These are phyloP conservation scores for Thymelicus acteon DNA, from an alignment of 2,888 invertebrate genomes.

Conservation along the genomic window DNA sequence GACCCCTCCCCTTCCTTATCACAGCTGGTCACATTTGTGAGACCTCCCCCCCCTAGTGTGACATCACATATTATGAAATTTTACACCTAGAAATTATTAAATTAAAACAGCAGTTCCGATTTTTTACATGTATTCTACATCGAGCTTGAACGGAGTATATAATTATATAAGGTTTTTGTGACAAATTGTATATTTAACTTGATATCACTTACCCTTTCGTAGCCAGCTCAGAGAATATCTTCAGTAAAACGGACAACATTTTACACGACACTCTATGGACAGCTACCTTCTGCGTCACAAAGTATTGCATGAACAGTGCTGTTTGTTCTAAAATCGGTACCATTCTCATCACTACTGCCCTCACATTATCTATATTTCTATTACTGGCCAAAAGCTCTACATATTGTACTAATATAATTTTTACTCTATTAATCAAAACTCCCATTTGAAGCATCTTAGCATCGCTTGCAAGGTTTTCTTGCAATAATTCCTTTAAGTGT, in stretches of 20 bases:
- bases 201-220: constrained; percentile 85
- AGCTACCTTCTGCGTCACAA: constrained; percentile 90
- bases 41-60: too few species aligned
- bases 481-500: constrained; percentile 87
- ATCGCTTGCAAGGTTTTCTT: constrained; percentile 86
- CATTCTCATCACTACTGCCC: constrained; percentile 71
- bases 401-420: constrained; percentile 67
- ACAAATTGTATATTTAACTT: too few species aligned
- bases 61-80: too few species aligned
- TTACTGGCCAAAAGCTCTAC: constrained; percentile 68
- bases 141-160: too few species aligned
- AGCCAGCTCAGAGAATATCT: constrained; percentile 93
- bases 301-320: constrained; percentile 89
- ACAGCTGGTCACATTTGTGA: too few species aligned
- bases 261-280: constrained; percentile 92
- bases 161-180: too few species aligned
- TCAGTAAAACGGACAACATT: constrained; percentile 92
- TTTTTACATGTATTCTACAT: too few species aligned
- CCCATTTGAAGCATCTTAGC: constrained; percentile 84
- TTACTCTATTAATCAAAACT: constrained; percentile 68
- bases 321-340: constrained; percentile 92
- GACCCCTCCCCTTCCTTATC: too few species aligned
- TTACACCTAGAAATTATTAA: too few species aligned
- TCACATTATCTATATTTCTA: constrained; percentile 54
- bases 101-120: too few species aligned